Evolutionary conservation across 2,888 invertebrate species (phyloP), one percentile per base, ranked within the genome.

Genomic region (Metellina segmentata): DNA sequence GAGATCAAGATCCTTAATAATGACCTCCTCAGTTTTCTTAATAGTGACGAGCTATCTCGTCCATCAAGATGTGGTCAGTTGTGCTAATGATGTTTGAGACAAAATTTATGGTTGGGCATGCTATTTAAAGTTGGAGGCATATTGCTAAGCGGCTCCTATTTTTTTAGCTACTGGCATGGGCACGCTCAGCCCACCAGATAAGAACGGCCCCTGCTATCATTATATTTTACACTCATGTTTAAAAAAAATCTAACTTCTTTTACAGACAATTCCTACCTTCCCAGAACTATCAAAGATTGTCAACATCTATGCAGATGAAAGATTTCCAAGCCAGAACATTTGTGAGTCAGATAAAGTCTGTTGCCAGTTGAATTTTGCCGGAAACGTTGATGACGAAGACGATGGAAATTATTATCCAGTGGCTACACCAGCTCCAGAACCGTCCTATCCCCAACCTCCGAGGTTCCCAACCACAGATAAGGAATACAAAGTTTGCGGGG

Each of bases 401-500:
- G 78, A 79, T n/a, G 88, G 61, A 7, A 74, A 78, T 13, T 72
- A 79, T 7, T 89, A 92, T 53, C 89, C 89, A 13, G 89, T 89
- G n/a, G 92, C 89, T 11, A 89, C 86, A 5, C 92, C 92, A 48
- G 81, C 72, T 1, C 92, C 92, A 20, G 83, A 81, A n/a, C 74
- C 70, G 7, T 52, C 82, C 4, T 81, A 72, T 9, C 78, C 82
- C 8, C 81, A 52, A 5, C 83, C 81, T 7, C 79, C 88, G 7
- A 70, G 82, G 9, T 69, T 16, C 52, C 85, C 85, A 1, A 34
- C 7, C 19, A 81, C 77, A 34, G 16, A 7, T 0, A 74, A 71
- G 20, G 8, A 52, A 48, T 19, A 19, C n/a, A 86, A 93, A 0
- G 72, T 72, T 8, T 98, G 98, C 94, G 98, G 98, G 83, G 96